Evolutionary conservation across 23 tunicate genomes (phyloP).

Genomic region (Corella eumyota): DNA sequence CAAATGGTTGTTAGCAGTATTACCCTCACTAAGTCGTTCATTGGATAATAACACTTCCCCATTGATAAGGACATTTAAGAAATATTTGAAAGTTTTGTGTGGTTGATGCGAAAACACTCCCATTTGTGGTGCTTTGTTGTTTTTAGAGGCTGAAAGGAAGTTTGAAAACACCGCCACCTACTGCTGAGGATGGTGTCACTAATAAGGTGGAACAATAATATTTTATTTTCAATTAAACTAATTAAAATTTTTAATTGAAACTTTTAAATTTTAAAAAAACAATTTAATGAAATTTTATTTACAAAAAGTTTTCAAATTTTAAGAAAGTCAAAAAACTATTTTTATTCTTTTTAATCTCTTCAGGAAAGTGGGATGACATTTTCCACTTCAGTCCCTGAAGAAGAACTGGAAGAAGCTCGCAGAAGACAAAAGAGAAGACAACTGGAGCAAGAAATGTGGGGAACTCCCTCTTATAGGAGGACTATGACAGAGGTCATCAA

Average conservation of each 20-base stretch:
- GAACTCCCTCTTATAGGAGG: background rate
- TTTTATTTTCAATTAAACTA: too few relatives aligned
- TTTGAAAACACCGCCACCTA: slow-evolving; percentile 27
- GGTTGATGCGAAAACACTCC: background rate
- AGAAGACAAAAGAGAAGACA: slow-evolving; percentile 18
- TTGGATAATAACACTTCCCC: slow-evolving; percentile 65
- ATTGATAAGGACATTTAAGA: slow-evolving; percentile 45
- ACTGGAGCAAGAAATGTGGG: slow-evolving; percentile 30
- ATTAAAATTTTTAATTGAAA: background rate
- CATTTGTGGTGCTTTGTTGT: slow-evolving; percentile 17
- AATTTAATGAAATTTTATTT: background rate
- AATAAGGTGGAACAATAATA: too few relatives aligned
- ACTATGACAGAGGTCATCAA: slow-evolving; percentile 49
- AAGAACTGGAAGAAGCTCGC: slow-evolving; percentile 49
- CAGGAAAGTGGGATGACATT: slow-evolving; percentile 16
- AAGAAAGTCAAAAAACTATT: background rate
- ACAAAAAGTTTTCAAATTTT: background rate
- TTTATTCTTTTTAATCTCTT: background rate
- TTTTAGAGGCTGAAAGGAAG: slow-evolving; percentile 25
- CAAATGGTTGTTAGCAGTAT: slow-evolving; percentile 74
- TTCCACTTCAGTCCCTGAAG: slow-evolving; percentile 43
- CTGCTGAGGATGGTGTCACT: background rate
- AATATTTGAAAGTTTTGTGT: background rate
- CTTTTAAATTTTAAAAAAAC: background rate
- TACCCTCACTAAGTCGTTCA: slow-evolving; percentile 65